phyloP scores from a whole-genome alignment of 2,113 vertebrate species.

The Excalfactoria chinensis region DNA sequence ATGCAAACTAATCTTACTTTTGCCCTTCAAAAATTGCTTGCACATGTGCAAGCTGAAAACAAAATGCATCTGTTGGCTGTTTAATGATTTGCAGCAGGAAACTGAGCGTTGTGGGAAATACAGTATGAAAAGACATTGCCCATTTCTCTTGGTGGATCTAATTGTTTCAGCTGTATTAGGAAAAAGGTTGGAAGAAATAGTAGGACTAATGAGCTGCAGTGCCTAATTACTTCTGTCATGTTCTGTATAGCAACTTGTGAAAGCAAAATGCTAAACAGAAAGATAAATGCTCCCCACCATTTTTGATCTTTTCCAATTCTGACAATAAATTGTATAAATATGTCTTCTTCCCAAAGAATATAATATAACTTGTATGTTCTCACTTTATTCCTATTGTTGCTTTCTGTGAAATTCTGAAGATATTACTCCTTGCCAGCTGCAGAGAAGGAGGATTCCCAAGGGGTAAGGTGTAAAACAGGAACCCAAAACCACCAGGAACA shows the following conservation, averaged over 20 bases:
- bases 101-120: constrained; percentile 70
- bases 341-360: neutral
- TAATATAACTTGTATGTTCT: neutral
- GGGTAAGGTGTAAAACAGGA: neutral
- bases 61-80: constrained; percentile 66
- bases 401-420: neutral
- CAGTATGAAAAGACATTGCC: constrained; percentile 57
- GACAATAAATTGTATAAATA: constrained; percentile 12
- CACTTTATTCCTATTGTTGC: neutral
- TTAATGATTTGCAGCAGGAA: constrained; percentile 72
- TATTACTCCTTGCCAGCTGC: neutral
- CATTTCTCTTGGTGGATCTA: constrained; percentile 69
- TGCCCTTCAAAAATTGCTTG: constrained; percentile 66
- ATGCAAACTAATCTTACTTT: constrained; percentile 34
- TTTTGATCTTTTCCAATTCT: neutral
- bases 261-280: constrained; percentile 36
- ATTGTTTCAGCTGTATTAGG: constrained; percentile 61
- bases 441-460: neutral
- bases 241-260: constrained; percentile 30
- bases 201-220: constrained; percentile 58
- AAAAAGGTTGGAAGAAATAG: constrained; percentile 60
- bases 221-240: constrained; percentile 62
- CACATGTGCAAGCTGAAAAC: constrained; percentile 54
- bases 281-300: neutral
- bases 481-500: neutral